phyloP scores from a whole-genome alignment of 2,888 invertebrate genomes.

The Tetanocera ferruginea region DNA sequence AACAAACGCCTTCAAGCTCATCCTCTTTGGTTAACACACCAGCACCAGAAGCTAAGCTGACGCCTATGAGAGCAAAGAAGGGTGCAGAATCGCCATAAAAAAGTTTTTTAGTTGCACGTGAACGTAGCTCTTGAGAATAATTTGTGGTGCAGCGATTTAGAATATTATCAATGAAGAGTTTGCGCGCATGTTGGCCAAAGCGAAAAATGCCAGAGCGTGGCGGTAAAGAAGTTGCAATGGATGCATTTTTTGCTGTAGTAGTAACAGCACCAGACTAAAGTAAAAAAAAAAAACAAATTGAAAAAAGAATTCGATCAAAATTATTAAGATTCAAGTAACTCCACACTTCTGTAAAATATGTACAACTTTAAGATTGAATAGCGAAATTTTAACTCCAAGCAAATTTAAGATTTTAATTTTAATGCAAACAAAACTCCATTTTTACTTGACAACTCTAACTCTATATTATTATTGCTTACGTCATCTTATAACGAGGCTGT shows the following conservation, averaged over 20 bases:
- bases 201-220: conserved; percentile 69
- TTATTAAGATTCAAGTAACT: background rate
- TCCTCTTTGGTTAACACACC: conserved; percentile 83
- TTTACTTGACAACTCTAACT: background rate
- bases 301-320: conserved; percentile 1
- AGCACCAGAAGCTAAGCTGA: conserved; percentile 80
- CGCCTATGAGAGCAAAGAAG: conserved; percentile 80
- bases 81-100: conserved; percentile 80
- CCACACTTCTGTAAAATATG: background rate
- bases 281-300: background rate
- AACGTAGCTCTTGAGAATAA: conserved; percentile 75
- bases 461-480: too few relatives aligned
- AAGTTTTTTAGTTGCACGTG: conserved; percentile 75
- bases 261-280: conserved; percentile 30
- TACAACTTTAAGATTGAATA: background rate
- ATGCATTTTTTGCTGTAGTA: conserved; percentile 28
- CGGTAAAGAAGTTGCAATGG: conserved; percentile 41
- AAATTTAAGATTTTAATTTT: background rate
- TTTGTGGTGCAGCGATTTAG: conserved; percentile 78
- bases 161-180: conserved; percentile 79
- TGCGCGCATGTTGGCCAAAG: conserved; percentile 75
- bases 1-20: conserved; percentile 82
- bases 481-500: too few relatives aligned
- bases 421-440: background rate
- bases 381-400: background rate